Base-by-base conservation (phyloP, 2,797 vertebrate species). In the Neomorphus geoffroyi region DNA sequence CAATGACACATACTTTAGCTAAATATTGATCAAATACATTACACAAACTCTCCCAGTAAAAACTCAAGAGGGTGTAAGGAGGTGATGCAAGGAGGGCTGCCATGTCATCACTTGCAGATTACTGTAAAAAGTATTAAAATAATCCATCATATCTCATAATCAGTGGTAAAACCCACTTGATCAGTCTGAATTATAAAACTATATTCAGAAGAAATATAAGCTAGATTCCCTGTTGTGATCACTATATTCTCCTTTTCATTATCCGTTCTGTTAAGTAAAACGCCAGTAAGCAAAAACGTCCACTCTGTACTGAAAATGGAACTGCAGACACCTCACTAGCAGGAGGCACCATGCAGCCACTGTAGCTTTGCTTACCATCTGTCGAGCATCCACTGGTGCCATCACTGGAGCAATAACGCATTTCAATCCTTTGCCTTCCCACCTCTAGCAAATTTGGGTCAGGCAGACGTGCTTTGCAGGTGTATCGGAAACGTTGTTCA, bases 361-460 rank as follows among this genome's bases (percentile, higher is more conserved):
- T 2, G 13, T 6, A 7, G 51, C 35, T n/a, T 37, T 18, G 83
- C 99, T 99, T 96, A 99, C 99, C 99, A 1, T 99, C 99, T 1
- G 99, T 99, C 61, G 98, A 99, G 97, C 99, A 99, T 43, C 99
- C 99, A 0, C 99, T 99, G 95, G 98, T 98, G 6, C 99, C 99
- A 1, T 99, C 99, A 0, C 99, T 99, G 80, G 99, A 99, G 95
- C 99, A 99, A 93, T 99, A 99, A 6, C 99, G 98, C 99, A 99
- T 99, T 97, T 99, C 99, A 4, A 99, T 99, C 80, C 99, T 98
- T 97, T 99, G 99, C 56, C 99, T 98, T 11, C 99, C 99, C 86
- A 99, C 99, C 65, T 99, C 99, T 62, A 99, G 97, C 92, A 99
- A 96, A 90, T 96, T 98, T 0, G 99, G 98, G 58, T 99, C 99